Evolutionary conservation across 2,113 vertebrate genomes (phyloP), one percentile per base, ranked within the genome.

Genomic region (Cynopterus brachyotis): DNA sequence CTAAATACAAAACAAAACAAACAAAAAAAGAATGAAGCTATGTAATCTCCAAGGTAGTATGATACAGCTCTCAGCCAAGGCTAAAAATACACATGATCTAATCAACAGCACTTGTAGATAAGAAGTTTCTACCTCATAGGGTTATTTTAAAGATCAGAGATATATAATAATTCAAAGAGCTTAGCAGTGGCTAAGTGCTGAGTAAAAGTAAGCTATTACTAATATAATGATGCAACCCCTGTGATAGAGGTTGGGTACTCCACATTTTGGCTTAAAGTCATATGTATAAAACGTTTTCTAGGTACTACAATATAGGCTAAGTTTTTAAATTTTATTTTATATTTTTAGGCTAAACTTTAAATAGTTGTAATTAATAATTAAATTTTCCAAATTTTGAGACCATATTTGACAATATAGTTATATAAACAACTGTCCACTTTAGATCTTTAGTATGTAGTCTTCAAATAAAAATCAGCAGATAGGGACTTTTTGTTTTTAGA

Each of bases 141-240:
- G 9, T 95, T 89, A 70, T 50, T 80, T 96, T 90, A 88, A 80
- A 93, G 76, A 64, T 93, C 13, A 62, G 75, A 80, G 17, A 45
- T 91, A 47, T 13, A 11, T 69, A 95, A 24, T 24, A 81, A 40
- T 53, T 88, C 9, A 45, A 53, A 84, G 47, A 93, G 62, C 10
- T 59, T 64, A 83, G 50, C 57, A 75, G 8, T 40, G 22, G 9
- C 22, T 64, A 59, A 85, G 24, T 13, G 13, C 30, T 64, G 42
- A 62, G 16, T 80, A 59, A 55, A 72, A 78, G 9, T n/a, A 82
- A 73, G 10, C 6, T n/a, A 17, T 96, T 96, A 19, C 12, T 73
- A 72, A 78, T 69, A 6, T n/a, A 73, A 75, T 78, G n/a, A 62
- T 84, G 0, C 9, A 57, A 42, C 16, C 22, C 3, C 9, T 80